Evolutionary conservation across 2,797 vertebrate genomes (phyloP).

Genomic region (Botia kubotai): DNA sequence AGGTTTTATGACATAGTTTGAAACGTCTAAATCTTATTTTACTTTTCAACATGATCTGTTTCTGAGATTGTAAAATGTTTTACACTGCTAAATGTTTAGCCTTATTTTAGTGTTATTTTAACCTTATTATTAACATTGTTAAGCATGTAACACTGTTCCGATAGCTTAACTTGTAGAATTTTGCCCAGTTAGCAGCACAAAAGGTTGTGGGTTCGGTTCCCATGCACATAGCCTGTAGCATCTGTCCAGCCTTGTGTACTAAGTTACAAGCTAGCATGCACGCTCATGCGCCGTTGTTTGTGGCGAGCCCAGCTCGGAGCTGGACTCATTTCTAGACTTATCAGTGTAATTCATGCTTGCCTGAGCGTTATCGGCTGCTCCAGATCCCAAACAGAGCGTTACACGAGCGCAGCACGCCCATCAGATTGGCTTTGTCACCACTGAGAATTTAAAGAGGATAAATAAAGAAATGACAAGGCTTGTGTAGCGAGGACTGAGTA

Average conservation of each 20-base stretch:
- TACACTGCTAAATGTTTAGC: no score
- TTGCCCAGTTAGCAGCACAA: no score
- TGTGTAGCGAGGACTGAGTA: constrained; percentile 41
- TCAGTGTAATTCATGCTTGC: constrained; percentile 70
- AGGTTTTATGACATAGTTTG: constrained; percentile 8
- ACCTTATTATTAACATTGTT: no score
- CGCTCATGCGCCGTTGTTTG: constrained; percentile 39
- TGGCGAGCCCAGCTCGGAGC: constrained; percentile 26
- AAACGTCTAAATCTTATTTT: constrained; percentile 10
- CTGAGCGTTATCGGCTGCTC: constrained; percentile 74
- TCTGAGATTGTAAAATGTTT: no score
- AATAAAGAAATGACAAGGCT: constrained; percentile 58
- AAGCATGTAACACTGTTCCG: no score
- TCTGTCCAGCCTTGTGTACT: constrained; percentile 15
- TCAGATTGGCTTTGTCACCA: constrained; percentile 68
- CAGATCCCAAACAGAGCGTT: constrained; percentile 70
- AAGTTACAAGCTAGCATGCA: constrained; percentile 27
- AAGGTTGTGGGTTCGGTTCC: neutral
- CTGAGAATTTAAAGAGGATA: constrained; percentile 71
- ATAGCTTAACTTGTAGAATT: no score
- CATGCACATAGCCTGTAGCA: constrained; percentile 13
- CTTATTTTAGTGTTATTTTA: no score
- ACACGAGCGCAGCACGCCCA: constrained; percentile 71
- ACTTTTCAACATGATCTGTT: no score
- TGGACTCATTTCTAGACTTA: constrained; percentile 57